These are phyloP conservation scores for Capreolus pygargus DNA, from an alignment of 2,113 vertebrate genomes.

Conservation along the genomic window DNA sequence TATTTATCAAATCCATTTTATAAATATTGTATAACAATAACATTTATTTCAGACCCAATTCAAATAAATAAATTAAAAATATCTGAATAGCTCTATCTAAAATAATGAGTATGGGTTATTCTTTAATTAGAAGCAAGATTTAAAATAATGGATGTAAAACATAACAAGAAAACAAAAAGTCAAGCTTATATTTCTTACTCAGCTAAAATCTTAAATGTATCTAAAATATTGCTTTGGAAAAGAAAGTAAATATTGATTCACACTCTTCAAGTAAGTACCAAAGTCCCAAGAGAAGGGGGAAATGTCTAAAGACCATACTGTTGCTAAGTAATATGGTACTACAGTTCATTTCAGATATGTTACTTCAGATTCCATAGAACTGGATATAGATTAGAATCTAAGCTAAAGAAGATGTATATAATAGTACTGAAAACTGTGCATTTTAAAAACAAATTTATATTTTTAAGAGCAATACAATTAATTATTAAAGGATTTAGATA, in stretches of 20 bases:
- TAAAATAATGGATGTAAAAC: background rate
- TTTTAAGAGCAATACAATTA: constrained; percentile 3
- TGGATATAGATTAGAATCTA: background rate
- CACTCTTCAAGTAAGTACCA: background rate
- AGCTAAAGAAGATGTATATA: background rate
- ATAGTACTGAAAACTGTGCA: background rate
- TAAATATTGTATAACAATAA: background rate
- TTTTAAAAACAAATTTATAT: background rate
- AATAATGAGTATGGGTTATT: background rate
- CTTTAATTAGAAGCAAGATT: background rate
- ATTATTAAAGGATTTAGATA: background rate
- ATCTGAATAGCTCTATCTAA: background rate
- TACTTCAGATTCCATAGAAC: background rate
- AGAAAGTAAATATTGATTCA: background rate
- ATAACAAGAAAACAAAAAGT: background rate
- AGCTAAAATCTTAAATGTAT: background rate
- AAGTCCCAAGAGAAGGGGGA: background rate
- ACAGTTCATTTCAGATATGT: background rate
- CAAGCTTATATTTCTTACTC: background rate
- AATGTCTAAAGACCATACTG: background rate
- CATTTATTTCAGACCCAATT: background rate
- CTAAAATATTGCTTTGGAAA: background rate
- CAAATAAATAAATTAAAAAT: background rate
- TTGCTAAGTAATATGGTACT: background rate
- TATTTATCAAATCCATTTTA: background rate